These are phyloP conservation scores for Hyperoplus lanceolatus DNA, from an alignment of 2,797 vertebrate genomes.

Conservation along the genomic window DNA sequence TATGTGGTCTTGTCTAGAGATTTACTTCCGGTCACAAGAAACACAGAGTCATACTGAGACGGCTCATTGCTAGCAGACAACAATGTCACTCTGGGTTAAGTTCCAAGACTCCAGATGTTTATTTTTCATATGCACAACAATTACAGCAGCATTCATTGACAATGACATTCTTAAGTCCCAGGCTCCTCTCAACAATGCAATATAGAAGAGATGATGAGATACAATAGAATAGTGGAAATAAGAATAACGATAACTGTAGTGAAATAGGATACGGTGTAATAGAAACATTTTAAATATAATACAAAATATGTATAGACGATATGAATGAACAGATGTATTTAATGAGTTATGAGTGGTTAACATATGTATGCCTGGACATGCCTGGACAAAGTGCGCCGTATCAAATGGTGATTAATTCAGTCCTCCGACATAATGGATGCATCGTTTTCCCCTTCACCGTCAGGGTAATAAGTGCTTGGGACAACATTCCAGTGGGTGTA, in stretches of 20 bases:
- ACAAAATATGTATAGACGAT: too few species aligned
- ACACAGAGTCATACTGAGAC: neutral
- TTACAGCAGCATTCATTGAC: too few species aligned
- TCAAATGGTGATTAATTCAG: neutral
- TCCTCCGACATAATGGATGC: neutral
- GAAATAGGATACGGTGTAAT: too few species aligned
- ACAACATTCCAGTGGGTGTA: constrained; percentile 36
- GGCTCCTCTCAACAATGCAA: too few species aligned
- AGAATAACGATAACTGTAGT: too few species aligned
- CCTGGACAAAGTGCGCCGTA: neutral
- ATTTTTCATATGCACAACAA: too few species aligned
- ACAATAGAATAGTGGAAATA: too few species aligned
- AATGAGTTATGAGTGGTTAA: too few species aligned
- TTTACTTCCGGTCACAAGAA: neutral
- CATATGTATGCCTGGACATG: constrained; percentile 10
- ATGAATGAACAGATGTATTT: too few species aligned
- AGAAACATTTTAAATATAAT: too few species aligned
- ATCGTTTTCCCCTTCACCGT: neutral
- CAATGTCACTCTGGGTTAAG: neutral
- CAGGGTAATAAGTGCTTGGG: neutral
- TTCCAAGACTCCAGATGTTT: neutral
- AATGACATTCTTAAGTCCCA: too few species aligned
- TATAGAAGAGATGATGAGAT: too few species aligned
- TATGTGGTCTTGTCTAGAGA: neutral
- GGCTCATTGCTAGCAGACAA: neutral